These are phyloP conservation scores for Tenualosa ilisha DNA, from an alignment of 2,797 vertebrate species.

Conservation along the genomic window DNA sequence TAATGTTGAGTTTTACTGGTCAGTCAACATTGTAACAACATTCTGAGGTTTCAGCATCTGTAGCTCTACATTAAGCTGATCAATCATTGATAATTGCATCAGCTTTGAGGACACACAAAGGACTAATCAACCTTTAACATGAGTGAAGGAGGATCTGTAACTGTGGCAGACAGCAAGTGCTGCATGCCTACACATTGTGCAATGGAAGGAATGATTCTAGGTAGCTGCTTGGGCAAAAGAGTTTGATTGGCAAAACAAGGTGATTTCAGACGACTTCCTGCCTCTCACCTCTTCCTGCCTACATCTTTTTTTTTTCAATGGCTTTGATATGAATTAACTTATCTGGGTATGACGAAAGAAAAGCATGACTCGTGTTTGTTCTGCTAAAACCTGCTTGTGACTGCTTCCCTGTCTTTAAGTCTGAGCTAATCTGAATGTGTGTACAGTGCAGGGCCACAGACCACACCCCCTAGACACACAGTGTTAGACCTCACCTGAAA, in stretches of 20 bases:
- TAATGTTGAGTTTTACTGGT: background rate
- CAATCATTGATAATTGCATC: background rate
- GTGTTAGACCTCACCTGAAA: conserved; percentile 1
- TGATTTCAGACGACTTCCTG: background rate
- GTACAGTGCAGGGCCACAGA: background rate
- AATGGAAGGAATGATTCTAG: background rate
- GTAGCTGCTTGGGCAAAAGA: background rate
- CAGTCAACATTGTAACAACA: too few species aligned
- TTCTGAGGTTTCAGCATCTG: background rate
- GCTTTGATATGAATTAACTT: background rate
- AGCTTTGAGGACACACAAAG: background rate
- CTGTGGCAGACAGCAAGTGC: background rate
- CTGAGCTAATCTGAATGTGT: conserved; percentile 6
- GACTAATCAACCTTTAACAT: background rate
- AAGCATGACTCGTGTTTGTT: conserved; percentile 4
- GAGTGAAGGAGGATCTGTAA: background rate
- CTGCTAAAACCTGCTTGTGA: conserved; percentile 6
- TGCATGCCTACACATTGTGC: background rate
- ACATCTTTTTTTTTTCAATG: background rate
- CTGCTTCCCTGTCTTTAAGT: background rate
- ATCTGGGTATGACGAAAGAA: background rate
- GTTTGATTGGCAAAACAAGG: background rate
- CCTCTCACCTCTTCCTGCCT: background rate
- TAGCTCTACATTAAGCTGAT: background rate
- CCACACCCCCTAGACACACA: background rate